phyloP scores from a whole-genome alignment of 92 coral and sea anemone species.

The Epizoanthus fatuus region DNA sequence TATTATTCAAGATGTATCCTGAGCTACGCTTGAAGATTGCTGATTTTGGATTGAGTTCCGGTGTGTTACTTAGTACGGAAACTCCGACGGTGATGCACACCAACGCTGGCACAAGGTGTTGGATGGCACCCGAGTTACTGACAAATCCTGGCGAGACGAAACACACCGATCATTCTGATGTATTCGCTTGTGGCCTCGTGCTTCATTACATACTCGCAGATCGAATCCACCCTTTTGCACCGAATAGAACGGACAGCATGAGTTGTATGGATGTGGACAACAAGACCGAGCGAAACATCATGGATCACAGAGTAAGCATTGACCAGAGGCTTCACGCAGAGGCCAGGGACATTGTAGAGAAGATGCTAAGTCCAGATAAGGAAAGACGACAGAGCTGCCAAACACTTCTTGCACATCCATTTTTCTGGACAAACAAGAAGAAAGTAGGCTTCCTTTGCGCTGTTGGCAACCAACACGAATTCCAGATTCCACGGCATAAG shows the following conservation, averaged over 20 bases:
- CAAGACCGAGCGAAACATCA: constrained; percentile 55
- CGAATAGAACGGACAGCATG: neutral
- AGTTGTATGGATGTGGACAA: neutral
- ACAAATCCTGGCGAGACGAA: constrained; percentile 1
- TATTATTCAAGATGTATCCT: constrained; percentile 37
- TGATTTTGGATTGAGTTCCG: constrained; percentile 63
- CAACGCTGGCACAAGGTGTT: constrained; percentile 55
- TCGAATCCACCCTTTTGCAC: constrained; percentile 62
- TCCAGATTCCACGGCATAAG: constrained; percentile 19
- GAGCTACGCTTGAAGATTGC: constrained; percentile 40
- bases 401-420: constrained; percentile 45
- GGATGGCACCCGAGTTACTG: constrained; percentile 66
- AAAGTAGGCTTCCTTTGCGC: constrained; percentile 53
- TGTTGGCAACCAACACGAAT: constrained; percentile 70
- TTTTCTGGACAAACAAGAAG: constrained; percentile 67
- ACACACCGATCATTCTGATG: constrained; percentile 56
- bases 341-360: constrained; percentile 52
- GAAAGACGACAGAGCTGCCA: constrained; percentile 50
- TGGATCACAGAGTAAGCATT: neutral
- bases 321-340: constrained; percentile 51
- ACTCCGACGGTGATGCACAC: constrained; percentile 5
- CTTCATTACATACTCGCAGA: constrained; percentile 52
- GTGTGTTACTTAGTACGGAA: neutral
- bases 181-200: constrained; percentile 56
- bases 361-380: constrained; percentile 16